A percentile compares a stretch with the other conserved stretches of the same genome.
Evolutionary conservation across 2,797 vertebrate genomes (phyloP).

Genomic region (Myotis planiceps): DNA sequence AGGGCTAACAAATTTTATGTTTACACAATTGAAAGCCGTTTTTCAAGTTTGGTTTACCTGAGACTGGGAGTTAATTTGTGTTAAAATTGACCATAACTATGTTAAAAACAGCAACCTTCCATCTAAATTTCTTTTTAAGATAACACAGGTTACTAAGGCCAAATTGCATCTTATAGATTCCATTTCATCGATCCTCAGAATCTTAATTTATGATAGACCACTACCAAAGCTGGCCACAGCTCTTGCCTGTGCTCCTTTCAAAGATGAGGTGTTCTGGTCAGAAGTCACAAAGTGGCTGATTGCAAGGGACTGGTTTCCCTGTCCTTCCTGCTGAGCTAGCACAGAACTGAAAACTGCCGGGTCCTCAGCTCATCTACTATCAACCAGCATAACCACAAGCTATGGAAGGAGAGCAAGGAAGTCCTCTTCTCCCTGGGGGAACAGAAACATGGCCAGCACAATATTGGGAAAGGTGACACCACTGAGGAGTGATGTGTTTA

Average conservation of each 20-base stretch:
- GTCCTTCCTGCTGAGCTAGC: neutral
- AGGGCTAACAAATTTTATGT: neutral
- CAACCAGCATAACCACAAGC: neutral
- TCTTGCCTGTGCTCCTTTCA: slow-evolving; percentile 21
- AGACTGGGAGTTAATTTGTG: neutral
- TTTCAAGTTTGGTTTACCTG: neutral
- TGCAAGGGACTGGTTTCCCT: neutral
- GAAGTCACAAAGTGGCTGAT: neutral
- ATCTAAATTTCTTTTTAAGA: neutral
- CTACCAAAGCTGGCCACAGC: neutral
- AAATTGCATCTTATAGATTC: neutral
- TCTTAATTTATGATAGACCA: neutral
- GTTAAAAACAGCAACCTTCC: neutral
- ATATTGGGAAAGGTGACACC: neutral
- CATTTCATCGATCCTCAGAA: neutral
- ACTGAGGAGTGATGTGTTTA: neutral
- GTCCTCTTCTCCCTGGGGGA: neutral
- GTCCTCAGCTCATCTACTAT: neutral
- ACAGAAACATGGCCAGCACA: neutral
- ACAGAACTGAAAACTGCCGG: neutral
- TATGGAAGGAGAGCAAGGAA: neutral
- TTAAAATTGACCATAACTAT: neutral
- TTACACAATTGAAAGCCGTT: neutral
- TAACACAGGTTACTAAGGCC: neutral
- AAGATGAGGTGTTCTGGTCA: neutral